These are phyloP conservation scores for Megaptera novaeangliae DNA, from an alignment of 2,113 vertebrate species.

Conservation along the genomic window DNA sequence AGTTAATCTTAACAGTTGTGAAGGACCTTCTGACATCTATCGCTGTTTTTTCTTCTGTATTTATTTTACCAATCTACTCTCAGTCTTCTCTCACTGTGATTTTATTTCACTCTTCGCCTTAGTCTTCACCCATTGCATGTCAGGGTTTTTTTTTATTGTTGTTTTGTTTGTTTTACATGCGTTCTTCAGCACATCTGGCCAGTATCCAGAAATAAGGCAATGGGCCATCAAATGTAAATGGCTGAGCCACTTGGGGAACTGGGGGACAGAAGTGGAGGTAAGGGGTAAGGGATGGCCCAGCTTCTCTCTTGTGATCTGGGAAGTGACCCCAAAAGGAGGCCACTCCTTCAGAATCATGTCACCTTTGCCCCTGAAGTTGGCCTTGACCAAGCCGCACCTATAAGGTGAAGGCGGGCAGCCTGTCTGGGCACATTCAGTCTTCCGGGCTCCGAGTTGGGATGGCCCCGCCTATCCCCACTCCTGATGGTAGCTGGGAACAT, in stretches of 20 bases:
- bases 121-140: rapidly evolving
- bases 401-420: neutral
- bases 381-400: neutral
- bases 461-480: constrained; percentile 41
- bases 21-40: rapidly evolving
- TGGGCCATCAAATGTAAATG: rapidly evolving
- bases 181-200: neutral
- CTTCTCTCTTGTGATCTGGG: neutral
- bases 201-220: rapidly evolving
- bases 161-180: neutral
- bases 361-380: neutral
- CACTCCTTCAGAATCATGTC: neutral
- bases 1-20: rapidly evolving
- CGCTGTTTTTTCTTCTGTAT: rapidly evolving
- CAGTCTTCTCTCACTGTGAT: rapidly evolving
- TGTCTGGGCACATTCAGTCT: constrained; percentile 42
- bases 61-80: rapidly evolving
- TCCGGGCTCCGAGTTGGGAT: neutral
- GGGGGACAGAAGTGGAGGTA: neutral
- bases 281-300: rapidly evolving
- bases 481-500: constrained; percentile 3
- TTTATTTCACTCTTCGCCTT: rapidly evolving
- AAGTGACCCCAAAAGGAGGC: neutral
- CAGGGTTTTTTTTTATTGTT: too few species aligned
- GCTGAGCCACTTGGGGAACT: neutral